Conservation (phyloP, 2,113 vertebrate genomes). For the Bettongia penicillata region DNA sequence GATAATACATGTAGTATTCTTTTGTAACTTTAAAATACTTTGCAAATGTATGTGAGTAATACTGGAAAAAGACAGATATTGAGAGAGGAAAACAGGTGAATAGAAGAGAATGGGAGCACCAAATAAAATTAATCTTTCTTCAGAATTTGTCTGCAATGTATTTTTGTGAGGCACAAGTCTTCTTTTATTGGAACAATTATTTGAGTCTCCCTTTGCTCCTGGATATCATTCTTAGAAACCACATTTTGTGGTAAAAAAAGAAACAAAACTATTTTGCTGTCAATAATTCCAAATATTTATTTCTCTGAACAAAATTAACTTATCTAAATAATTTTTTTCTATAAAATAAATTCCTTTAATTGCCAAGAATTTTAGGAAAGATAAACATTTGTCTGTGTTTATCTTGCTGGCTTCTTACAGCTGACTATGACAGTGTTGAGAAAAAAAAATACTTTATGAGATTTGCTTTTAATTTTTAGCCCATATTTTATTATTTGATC, state of each 20-base stretch:
- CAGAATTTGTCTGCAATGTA: background rate
- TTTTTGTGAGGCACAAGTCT: background rate
- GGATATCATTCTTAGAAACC: background rate
- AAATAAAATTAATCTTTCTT: background rate
- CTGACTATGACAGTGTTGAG: background rate
- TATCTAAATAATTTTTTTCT: background rate
- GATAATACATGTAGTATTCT: background rate
- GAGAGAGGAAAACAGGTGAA: background rate
- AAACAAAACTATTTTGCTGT: background rate
- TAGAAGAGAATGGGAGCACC: background rate
- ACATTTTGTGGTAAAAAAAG: background rate
- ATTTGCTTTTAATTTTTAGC: slow-evolving; percentile 1
- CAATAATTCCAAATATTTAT: background rate
- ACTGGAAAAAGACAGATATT: background rate
- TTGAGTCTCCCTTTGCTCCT: background rate
- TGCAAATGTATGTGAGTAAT: background rate
- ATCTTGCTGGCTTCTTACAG: background rate
- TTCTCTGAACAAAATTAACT: background rate
- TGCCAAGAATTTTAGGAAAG: background rate
- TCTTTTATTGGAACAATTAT: background rate
- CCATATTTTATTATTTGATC: background rate
- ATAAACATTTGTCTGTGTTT: background rate
- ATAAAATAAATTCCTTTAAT: background rate
- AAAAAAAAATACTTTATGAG: background rate
- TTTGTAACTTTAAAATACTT: background rate